These are phyloP conservation scores for Falco columbarius DNA, from an alignment of 2,797 vertebrate species.

Conservation along the genomic window DNA sequence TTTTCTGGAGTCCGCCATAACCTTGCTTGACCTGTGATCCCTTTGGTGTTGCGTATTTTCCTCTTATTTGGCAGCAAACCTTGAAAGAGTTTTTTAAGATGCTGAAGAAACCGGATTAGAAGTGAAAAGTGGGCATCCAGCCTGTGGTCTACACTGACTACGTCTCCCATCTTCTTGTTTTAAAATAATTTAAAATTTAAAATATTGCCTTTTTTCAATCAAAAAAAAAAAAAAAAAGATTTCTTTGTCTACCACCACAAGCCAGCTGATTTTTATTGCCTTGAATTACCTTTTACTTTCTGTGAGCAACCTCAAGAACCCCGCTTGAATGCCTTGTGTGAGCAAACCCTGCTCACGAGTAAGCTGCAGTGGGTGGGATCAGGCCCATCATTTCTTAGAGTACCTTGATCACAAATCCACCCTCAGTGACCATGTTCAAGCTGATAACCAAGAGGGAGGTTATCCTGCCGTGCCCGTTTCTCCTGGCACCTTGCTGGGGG, in stretches of 20 bases:
- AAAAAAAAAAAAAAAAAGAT: neutral
- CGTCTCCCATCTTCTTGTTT: neutral
- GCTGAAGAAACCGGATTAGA: neutral
- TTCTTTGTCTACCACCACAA: neutral
- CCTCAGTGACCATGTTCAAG: neutral
- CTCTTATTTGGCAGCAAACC: neutral
- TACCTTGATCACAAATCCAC: neutral
- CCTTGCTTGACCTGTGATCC: neutral
- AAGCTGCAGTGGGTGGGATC: neutral
- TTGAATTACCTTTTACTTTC: neutral
- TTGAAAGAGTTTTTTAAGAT: neutral
- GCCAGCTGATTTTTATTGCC: neutral
- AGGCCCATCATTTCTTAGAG: neutral
- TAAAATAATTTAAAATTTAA: neutral
- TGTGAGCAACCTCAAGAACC: fast-evolving
- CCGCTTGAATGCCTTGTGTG: neutral
- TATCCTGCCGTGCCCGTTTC: neutral
- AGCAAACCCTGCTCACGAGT: fast-evolving
- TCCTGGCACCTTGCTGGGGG: fast-evolving
- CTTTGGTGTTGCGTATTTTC: neutral
- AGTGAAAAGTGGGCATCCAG: neutral
- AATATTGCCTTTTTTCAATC: neutral
- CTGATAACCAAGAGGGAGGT: neutral
- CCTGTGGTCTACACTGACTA: neutral
- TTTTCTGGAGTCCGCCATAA: neutral